A percentile compares a stretch with the other conserved stretches of the same genome.
Evolutionary conservation across 2,113 vertebrate species (phyloP).

Genomic region (Dipodomys ordii): DNA sequence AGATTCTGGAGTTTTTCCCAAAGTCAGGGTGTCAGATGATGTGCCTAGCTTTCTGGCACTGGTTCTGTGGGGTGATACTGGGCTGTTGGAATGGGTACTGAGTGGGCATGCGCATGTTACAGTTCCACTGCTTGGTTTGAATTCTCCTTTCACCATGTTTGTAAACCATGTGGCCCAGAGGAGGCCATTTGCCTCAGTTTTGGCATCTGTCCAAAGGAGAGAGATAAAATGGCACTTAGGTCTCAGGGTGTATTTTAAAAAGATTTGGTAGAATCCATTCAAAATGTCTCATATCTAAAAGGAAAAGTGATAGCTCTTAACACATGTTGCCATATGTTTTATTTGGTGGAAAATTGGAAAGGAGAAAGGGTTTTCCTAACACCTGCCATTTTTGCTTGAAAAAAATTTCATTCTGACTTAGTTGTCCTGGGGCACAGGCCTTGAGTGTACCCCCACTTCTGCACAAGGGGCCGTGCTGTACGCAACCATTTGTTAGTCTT

Average conservation of each 20-base stretch:
- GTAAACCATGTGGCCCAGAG: neutral
- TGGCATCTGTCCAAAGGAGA: neutral
- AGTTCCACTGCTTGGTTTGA: too few species aligned
- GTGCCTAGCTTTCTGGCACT: rapidly evolving
- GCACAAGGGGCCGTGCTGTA: neutral
- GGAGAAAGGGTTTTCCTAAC: neutral
- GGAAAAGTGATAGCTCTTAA: neutral
- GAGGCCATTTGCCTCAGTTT: neutral
- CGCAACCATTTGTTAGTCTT: neutral
- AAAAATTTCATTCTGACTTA: neutral
- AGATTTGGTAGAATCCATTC: neutral
- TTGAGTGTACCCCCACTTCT: neutral
- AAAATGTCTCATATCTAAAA: neutral
- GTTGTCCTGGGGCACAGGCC: neutral
- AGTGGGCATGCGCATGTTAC: neutral
- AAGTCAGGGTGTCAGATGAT: neutral
- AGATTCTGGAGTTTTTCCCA: too few species aligned
- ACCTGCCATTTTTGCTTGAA: constrained; percentile 33
- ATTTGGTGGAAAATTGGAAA: constrained; percentile 40
- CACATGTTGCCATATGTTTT: constrained; percentile 23
- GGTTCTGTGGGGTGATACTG: neutral
- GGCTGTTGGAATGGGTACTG: neutral
- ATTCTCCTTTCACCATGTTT: too few species aligned
- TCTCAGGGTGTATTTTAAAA: neutral
- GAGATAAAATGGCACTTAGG: neutral